These are phyloP conservation scores for Ochotona princeps DNA, from an alignment of 2,113 vertebrate species.

Conservation along the genomic window DNA sequence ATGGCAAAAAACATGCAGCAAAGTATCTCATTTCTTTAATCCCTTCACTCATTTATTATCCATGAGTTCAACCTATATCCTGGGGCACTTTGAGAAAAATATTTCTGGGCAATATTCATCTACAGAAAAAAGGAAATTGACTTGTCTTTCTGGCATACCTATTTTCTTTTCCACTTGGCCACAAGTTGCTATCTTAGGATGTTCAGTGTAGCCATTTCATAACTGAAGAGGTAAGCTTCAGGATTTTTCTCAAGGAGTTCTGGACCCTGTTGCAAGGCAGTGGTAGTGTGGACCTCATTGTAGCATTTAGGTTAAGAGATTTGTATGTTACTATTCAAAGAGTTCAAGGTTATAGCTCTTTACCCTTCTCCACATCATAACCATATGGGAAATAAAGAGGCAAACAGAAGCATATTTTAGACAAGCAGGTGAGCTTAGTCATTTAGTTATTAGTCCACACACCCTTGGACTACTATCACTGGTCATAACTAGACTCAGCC, in stretches of 20 bases:
- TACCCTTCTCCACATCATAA: not conserved
- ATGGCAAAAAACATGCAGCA: not conserved
- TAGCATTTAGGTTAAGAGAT: not conserved
- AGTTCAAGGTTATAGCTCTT: not conserved
- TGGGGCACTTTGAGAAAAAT: not conserved
- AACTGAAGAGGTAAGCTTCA: not conserved
- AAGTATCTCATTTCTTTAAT: conserved; percentile 45
- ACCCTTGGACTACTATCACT: not conserved
- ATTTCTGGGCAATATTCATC: not conserved
- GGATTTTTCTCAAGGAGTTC: not conserved
- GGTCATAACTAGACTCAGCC: not conserved
- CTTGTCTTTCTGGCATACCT: not conserved
- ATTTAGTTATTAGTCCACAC: not conserved
- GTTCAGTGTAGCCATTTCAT: not conserved
- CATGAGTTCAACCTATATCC: not conserved
- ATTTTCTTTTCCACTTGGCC: conserved; percentile 24
- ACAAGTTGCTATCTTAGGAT: not conserved
- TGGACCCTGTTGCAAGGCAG: not conserved
- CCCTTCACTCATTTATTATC: not conserved
- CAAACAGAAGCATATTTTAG: not conserved
- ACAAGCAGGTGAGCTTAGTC: not conserved
- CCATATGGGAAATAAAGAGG: not conserved
- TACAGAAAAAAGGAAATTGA: not conserved
- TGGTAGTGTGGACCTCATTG: not conserved
- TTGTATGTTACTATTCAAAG: not conserved